Base-by-base conservation (phyloP, 2,113 vertebrate genomes). In the Brachyistius frenatus region DNA sequence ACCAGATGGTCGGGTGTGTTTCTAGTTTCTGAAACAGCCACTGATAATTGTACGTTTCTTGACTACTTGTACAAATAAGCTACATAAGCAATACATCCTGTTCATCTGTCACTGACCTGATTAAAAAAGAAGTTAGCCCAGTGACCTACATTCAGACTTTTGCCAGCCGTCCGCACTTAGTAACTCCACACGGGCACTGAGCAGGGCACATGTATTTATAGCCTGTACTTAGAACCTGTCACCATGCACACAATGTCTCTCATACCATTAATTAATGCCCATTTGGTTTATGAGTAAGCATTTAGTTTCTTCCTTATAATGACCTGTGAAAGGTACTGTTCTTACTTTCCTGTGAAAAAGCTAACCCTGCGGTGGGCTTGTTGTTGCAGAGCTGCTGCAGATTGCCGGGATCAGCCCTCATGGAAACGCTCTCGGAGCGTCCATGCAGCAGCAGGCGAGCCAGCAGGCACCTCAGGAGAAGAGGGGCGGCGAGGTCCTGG, bases 401-500 rank as follows among this genome's bases (percentile, higher is more conserved):
- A 99, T 99, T 10, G 97, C 98, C 80, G 98, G 98, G 14, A 99
- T 99, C 84, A 98, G 96, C 84, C 97, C 97, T 62, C 97, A 99
- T 0, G 97, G 97, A 47, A 99, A 98, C 44, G 97, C 98, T 75
- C 94, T 99, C 57, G 98, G 98, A 56, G 97, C 97, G 0, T 98
- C 97, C 0, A 94, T 98, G 96, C 97, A 99, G 90, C 98, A 98
- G 67, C 97, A 98, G 81, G 95, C 96, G 14, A 97, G 95, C 87
- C 97, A 97, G 88, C 96, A 98, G 81, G 93, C 96, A 65, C 95
- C 96, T 85, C 97, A 96, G 90, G 98, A 99, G 90, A 97, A 94
- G 86, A 93, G 97, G 89, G 98, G 97, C 66, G 97, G 97, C 4
- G 97, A 99, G 78, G 95, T 99, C n/a, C 89, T 99, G 83, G 97